phyloP scores from a whole-genome alignment of 37 sponge, comb jelly and placozoan genomes.

The Amphimedon queenslandica region DNA sequence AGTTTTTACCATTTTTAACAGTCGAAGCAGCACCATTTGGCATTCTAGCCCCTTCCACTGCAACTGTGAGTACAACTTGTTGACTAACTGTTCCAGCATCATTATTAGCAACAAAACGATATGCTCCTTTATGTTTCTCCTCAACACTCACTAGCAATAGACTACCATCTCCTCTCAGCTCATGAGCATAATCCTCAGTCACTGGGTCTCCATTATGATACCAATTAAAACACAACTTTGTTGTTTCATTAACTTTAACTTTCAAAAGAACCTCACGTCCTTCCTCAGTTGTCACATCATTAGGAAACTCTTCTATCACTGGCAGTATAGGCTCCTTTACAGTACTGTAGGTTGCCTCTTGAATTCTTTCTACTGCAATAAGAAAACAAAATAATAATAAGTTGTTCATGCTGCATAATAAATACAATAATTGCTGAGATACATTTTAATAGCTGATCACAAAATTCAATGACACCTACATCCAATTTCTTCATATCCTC shows the following conservation, averaged over 20 bases:
- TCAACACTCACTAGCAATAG: constrained; percentile 23
- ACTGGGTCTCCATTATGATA: constrained; percentile 13
- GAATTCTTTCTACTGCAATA: too few species aligned
- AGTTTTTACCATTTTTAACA: neutral
- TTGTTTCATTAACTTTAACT: constrained; percentile 24
- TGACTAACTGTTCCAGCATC: constrained; percentile 5
- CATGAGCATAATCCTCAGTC: constrained; percentile 23
- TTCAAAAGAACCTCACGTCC: constrained; percentile 24
- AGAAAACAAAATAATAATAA: too few species aligned
- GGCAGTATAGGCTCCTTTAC: neutral
- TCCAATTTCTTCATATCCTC: too few species aligned
- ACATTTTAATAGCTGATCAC: too few species aligned
- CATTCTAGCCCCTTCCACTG: neutral
- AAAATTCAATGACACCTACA: too few species aligned
- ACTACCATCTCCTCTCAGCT: constrained; percentile 18
- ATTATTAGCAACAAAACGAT: constrained; percentile 36
- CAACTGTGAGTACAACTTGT: neutral
- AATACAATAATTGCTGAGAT: too few species aligned
- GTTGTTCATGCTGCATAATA: too few species aligned
- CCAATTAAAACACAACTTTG: constrained; percentile 21
- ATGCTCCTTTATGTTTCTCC: constrained; percentile 25
- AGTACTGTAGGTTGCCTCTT: neutral
- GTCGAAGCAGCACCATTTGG: neutral
- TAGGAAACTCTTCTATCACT: constrained; percentile 30
- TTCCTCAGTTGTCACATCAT: constrained; percentile 6